A percentile compares a stretch with the other conserved stretches of the same genome.
phyloP scores from a whole-genome alignment of 1,140 invertebrate species.

The Hypothenemus hampei region DNA sequence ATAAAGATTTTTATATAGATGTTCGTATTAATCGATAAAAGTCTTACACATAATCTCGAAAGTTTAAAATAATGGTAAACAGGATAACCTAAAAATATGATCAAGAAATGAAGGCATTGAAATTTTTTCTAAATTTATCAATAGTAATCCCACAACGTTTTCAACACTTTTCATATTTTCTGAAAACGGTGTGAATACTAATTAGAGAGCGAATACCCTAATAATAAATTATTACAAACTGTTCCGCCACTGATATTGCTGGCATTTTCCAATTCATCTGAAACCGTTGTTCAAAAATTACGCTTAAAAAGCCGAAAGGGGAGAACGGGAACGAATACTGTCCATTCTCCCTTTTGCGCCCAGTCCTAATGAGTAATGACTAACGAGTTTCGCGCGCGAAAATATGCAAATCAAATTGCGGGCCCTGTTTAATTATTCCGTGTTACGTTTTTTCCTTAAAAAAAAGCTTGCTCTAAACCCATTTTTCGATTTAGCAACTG shows the following conservation, averaged over 20 bases:
- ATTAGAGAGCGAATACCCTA: no score
- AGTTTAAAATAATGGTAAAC: no score
- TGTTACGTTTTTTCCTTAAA: constrained; percentile 33
- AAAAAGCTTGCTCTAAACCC: constrained; percentile 33
- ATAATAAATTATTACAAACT: no score
- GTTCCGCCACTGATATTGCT: background rate
- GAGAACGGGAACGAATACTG: constrained; percentile 25
- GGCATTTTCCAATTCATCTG: background rate
- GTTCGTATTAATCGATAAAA: no score
- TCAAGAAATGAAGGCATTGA: no score
- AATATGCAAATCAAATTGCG: constrained; percentile 48
- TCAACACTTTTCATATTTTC: no score
- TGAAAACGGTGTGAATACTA: no score
- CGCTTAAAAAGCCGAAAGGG: constrained; percentile 7
- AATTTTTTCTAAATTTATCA: no score
- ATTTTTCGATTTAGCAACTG: constrained; percentile 34
- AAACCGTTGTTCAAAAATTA: constrained; percentile 5
- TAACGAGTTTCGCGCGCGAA: constrained; percentile 45
- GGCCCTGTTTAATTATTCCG: constrained; percentile 45
- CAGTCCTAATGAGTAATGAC: constrained; percentile 46
- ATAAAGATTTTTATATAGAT: no score
- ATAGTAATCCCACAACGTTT: no score
- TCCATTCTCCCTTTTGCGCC: constrained; percentile 41
- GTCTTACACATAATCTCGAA: no score
- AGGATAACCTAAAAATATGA: no score